These are phyloP conservation scores for Halcyon malimbica DNA, from an alignment of 2,113 vertebrate genomes.

Conservation along the genomic window DNA sequence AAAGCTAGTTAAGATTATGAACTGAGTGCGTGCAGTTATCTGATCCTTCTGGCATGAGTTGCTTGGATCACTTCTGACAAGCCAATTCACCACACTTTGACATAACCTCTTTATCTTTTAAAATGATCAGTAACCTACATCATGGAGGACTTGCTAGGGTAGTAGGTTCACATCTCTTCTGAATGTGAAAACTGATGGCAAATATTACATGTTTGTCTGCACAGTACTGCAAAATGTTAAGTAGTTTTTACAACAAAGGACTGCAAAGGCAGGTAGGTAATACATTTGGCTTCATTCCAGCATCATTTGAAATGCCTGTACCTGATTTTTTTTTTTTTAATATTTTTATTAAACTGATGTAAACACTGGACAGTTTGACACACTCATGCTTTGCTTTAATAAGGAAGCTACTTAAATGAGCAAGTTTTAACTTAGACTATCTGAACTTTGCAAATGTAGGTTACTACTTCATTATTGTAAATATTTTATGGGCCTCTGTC, in stretches of 20 bases:
- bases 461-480: conserved; percentile 44
- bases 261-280: not conserved
- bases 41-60: not conserved
- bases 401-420: not conserved
- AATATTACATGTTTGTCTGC: not conserved
- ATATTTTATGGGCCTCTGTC: conserved; percentile 55
- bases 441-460: conserved; percentile 41
- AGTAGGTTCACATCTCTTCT: not conserved
- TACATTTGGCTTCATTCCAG: not conserved
- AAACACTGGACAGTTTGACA: not conserved
- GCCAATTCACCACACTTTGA: not conserved
- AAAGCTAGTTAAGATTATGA: not conserved
- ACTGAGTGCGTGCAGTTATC: not conserved
- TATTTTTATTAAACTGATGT: not conserved
- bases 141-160: not conserved
- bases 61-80: not conserved
- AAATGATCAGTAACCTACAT: not conserved
- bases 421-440: not conserved
- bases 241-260: not conserved
- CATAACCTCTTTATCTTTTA: not conserved
- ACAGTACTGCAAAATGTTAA: not conserved
- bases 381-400: not conserved
- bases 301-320: not conserved
- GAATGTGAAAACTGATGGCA: not conserved
- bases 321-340: not conserved